Evolutionary conservation across 2,888 invertebrate species (phyloP).

Genomic region (Cerastis rubricosa): DNA sequence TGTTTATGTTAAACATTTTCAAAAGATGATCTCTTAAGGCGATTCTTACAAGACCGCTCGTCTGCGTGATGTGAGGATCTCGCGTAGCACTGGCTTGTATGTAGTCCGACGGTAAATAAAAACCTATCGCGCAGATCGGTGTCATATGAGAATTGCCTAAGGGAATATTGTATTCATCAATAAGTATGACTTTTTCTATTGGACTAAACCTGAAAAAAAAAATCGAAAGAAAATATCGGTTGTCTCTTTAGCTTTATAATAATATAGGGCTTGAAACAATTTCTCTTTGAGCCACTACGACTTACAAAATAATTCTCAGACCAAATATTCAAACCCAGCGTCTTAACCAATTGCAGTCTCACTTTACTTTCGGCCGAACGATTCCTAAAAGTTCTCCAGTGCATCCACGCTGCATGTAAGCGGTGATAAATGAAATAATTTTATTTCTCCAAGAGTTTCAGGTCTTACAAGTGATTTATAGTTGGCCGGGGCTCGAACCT

Average conservation of each 20-base stretch:
- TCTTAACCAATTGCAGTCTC: slow-evolving; percentile 2
- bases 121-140: too few relatives aligned
- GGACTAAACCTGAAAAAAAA: too few relatives aligned
- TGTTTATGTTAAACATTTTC: too few relatives aligned
- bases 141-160: too few relatives aligned
- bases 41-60: background rate
- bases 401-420: slow-evolving; percentile 61
- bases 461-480: slow-evolving; percentile 69
- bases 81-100: background rate
- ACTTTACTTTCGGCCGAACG: slow-evolving; percentile 40
- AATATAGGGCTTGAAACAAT: background rate
- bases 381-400: slow-evolving; percentile 62
- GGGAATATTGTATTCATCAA: too few relatives aligned
- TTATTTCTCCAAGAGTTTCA: slow-evolving; percentile 66
- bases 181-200: too few relatives aligned
- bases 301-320: slow-evolving; percentile 2
- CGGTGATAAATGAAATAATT: slow-evolving; percentile 68
- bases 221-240: too few relatives aligned
- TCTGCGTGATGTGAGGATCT: background rate
- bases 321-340: slow-evolving; percentile 9
- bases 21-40: background rate
- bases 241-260: too few relatives aligned
- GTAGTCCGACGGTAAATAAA: too few relatives aligned
- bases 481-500: slow-evolving; percentile 63
- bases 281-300: background rate